Evolutionary conservation across 2,797 vertebrate genomes (phyloP).

Genomic region (Capromys pilorides): DNA sequence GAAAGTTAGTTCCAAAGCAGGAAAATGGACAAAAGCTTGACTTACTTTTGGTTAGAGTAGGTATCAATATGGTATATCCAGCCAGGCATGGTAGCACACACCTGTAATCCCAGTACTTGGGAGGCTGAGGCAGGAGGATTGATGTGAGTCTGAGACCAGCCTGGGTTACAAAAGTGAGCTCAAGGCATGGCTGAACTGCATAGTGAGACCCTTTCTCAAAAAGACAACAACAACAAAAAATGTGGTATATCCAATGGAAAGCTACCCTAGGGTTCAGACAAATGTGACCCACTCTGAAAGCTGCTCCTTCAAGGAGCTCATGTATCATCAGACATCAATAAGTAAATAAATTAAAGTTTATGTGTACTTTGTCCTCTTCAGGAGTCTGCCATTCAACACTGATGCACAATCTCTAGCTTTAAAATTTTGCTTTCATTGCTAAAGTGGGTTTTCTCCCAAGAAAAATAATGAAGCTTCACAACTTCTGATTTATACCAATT

Average conservation of each 20-base stretch:
- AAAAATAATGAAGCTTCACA: not conserved
- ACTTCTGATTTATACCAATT: not conserved
- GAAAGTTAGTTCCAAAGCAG: not conserved
- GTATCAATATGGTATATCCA: not conserved
- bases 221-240: too few species aligned
- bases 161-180: too few species aligned
- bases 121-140: too few species aligned
- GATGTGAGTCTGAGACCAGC: too few species aligned
- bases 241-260: not conserved
- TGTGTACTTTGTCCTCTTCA: not conserved
- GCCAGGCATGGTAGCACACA: too few species aligned
- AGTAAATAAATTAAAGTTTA: not conserved
- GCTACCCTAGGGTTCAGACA: not conserved
- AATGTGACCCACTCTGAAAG: not conserved
- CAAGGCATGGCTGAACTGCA: too few species aligned
- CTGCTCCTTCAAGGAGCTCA: not conserved
- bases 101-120: too few species aligned
- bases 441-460: not conserved
- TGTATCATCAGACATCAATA: not conserved
- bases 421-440: constrained; percentile 23
- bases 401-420: not conserved
- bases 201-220: too few species aligned
- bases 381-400: not conserved
- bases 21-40: not conserved
- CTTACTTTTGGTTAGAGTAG: not conserved